Percentiles rank a stretch among this genome's conserved stretches.
Conservation (phyloP, 2,888 invertebrate species). For the Tiliacea aurago region DNA sequence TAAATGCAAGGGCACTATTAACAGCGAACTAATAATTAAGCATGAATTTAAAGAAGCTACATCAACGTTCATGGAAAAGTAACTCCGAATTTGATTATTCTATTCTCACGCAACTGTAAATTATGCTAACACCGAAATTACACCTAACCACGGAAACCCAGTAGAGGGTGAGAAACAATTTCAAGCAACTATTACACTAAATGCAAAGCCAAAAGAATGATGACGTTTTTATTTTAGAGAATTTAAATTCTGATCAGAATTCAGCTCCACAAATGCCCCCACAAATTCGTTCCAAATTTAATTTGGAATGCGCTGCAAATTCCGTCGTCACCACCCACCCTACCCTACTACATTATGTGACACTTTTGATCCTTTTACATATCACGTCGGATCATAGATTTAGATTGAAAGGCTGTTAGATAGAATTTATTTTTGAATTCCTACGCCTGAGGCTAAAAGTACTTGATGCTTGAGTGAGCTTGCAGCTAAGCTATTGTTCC, state of each 20-base stretch:
- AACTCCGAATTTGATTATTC: slow-evolving; percentile 5
- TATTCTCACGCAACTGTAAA: not conserved
- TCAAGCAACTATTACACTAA: not conserved
- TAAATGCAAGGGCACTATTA: not conserved
- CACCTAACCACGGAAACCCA: not conserved
- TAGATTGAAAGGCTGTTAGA: slow-evolving; percentile 40
- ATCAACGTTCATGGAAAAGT: not conserved
- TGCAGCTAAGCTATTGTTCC: not conserved
- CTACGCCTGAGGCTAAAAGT: not conserved
- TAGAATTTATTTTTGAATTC: slow-evolving; percentile 21
- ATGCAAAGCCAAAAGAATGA: slow-evolving; percentile 48
- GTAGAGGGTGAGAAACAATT: not conserved
- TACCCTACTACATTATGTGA: slow-evolving; percentile 56
- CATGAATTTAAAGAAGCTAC: not conserved
- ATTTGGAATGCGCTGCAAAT: slow-evolving; percentile 64
- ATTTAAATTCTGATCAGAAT: slow-evolving; percentile 63
- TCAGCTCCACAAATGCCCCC: slow-evolving; percentile 55
- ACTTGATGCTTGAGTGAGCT: not conserved
- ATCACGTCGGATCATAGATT: slow-evolving; percentile 53
- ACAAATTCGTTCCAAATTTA: slow-evolving; percentile 65
- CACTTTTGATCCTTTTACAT: slow-evolving; percentile 58
- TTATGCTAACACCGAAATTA: not conserved
- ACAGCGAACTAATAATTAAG: not conserved
- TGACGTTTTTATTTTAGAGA: slow-evolving; percentile 51
- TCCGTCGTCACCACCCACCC: slow-evolving; percentile 40